Conservation (phyloP, 1,140 invertebrate species). For the Drosophila chauvacae region DNA sequence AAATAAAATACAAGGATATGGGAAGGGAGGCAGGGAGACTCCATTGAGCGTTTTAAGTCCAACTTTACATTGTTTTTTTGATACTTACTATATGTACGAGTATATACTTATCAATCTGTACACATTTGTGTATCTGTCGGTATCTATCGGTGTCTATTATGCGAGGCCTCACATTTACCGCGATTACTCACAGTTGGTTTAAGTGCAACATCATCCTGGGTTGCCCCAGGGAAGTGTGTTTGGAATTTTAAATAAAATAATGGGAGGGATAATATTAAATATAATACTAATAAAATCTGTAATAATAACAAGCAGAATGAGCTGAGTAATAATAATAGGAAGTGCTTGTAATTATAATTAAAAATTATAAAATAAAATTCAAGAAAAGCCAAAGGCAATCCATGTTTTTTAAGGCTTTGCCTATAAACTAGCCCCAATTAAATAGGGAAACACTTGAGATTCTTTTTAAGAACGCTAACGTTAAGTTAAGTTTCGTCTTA, state of each 20-base stretch:
- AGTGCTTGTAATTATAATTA: neutral
- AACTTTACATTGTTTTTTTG: conserved; percentile 33
- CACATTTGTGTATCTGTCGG: neutral
- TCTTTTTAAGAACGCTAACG: no score
- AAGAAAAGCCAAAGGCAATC: conserved; percentile 49
- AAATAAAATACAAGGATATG: neutral
- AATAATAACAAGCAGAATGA: neutral
- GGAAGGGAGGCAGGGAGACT: neutral
- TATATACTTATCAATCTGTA: neutral
- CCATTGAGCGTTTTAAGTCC: conserved; percentile 42
- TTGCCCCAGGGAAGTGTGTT: conserved; percentile 17
- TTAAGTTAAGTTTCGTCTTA: neutral
- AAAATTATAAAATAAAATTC: conserved; percentile 30
- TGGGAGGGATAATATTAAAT: neutral
- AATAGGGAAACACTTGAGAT: no score
- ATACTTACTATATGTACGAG: neutral
- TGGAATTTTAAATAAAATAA: neutral
- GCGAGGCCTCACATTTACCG: conserved; percentile 17
- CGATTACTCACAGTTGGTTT: conserved; percentile 35
- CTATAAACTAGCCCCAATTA: no score
- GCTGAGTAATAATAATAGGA: neutral
- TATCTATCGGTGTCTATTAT: conserved; percentile 25
- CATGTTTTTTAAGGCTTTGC: neutral
- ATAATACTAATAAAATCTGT: no score
- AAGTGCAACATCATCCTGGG: conserved; percentile 43